Conservation (phyloP, 2,797 vertebrate species). For the Pseudocheirus occidentalis region DNA sequence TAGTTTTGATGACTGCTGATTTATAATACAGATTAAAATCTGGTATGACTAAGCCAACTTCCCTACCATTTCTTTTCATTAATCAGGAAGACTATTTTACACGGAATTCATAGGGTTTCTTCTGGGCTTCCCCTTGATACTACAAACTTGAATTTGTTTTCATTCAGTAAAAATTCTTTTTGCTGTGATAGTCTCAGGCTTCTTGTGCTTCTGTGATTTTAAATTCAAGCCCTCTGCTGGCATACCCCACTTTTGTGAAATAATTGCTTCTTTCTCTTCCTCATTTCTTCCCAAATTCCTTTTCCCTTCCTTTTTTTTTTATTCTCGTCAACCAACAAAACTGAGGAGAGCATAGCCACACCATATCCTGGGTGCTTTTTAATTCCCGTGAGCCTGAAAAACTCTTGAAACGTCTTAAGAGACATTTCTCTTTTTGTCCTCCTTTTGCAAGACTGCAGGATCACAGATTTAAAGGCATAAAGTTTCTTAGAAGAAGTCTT, state of each 20-base stretch:
- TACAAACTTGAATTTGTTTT: background rate
- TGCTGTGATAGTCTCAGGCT: background rate
- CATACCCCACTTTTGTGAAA: background rate
- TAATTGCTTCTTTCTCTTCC: background rate
- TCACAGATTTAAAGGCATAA: no score
- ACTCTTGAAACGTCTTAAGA: background rate
- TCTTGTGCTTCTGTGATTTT: background rate
- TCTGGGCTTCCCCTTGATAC: background rate
- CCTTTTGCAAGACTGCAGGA: background rate
- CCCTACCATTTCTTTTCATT: no score
- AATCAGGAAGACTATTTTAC: no score
- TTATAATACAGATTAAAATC: no score
- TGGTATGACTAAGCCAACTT: no score
- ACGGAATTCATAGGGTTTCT: background rate
- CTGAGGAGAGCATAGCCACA: background rate
- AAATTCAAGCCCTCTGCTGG: background rate
- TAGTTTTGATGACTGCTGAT: no score
- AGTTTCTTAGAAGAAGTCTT: no score
- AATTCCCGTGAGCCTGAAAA: background rate
- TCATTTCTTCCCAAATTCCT: background rate
- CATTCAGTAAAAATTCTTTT: background rate
- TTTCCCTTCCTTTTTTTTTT: background rate
- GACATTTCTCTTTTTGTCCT: background rate
- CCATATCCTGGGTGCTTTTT: background rate
- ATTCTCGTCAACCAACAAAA: background rate